Evolutionary conservation across 2,888 invertebrate genomes (phyloP), one percentile per base, ranked within the genome.

Genomic region (Pammene fasciana): DNA sequence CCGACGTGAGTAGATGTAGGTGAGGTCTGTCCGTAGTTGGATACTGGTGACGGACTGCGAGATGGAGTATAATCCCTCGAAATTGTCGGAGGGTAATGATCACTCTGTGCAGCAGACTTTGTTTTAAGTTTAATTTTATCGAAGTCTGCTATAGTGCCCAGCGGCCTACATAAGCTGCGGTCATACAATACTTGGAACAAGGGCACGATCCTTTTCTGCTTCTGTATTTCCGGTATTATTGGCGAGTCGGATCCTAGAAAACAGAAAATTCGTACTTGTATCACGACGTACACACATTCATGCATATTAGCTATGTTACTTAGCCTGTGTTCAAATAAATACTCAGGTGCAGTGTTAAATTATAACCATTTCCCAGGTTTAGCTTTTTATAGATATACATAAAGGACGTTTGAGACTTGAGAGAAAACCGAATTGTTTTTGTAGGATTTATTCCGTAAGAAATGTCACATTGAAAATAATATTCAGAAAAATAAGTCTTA

Each of bases 171-270:
- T 9, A 91, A 80, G 72, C 81, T 90, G 73, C 89, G 82, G 82
- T 92, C 92, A 78, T 92, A 92, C 67, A 83, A 84, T 71, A 92
- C 92, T 87, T 92, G 92, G 78, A 92, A 92, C 72, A 92, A 81
- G 70, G 92, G 92, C 79, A 89, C 83, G 73, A 89, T 82, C 79
- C 82, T 82, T 80, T 82, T 79, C 64, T 75, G 78, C 78, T 72
- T 80, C 82, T 77, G 78, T 72, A 73, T 78, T 75, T 75, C 77
- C 76, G 73, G 74, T 70, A 75, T 64, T 73, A 75, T 74, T 76
- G 78, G 74, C 72, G 78, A 75, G 80, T 84, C 81, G 82, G 76
- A 73, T 79, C 91, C 91, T 92, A 92, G 89, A 92, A 88, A 90
- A 90, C 82, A 89, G 82, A 88, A 82, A 88, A 73, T 76, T 74